Percentiles rank a stretch among this genome's conserved stretches.
These are phyloP conservation scores for Deroplatys truncata DNA, from an alignment of 2,888 invertebrate genomes.

Conservation along the genomic window DNA sequence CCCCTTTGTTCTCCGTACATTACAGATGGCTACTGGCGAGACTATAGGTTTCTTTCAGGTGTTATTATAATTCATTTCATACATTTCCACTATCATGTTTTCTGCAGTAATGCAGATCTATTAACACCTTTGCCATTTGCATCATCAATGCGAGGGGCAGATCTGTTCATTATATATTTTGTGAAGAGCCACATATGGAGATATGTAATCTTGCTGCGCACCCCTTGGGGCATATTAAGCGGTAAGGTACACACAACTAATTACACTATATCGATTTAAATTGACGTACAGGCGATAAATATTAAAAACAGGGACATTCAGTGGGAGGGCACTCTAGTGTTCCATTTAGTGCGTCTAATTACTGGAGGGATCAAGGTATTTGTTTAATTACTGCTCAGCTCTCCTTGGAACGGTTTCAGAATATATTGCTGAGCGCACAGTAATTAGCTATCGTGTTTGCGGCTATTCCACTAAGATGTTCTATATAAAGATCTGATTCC, in stretches of 20 bases:
- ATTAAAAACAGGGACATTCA: not conserved
- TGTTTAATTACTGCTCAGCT: not conserved
- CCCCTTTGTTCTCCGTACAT: too few relatives aligned
- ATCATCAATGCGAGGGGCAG: not conserved
- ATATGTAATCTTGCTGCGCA: not conserved
- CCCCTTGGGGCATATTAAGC: not conserved
- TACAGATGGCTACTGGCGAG: too few relatives aligned
- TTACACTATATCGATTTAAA: not conserved
- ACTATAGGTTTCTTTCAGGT: not conserved
- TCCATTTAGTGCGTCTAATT: not conserved
- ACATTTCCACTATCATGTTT: not conserved
- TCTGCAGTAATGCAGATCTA: not conserved
- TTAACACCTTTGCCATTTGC: not conserved
- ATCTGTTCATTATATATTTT: not conserved
- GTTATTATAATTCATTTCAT: not conserved
- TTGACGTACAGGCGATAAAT: not conserved
- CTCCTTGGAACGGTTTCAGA: not conserved
- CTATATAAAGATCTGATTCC: not conserved
- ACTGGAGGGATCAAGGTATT: not conserved
- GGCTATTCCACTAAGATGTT: not conserved
- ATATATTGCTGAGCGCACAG: not conserved
- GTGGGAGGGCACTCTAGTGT: not conserved
- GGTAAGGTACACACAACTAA: not conserved
- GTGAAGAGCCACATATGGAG: not conserved
- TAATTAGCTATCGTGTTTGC: not conserved